These are phyloP conservation scores for Pachymerium ferrugineum DNA, from an alignment of 2,888 invertebrate species.

Conservation along the genomic window DNA sequence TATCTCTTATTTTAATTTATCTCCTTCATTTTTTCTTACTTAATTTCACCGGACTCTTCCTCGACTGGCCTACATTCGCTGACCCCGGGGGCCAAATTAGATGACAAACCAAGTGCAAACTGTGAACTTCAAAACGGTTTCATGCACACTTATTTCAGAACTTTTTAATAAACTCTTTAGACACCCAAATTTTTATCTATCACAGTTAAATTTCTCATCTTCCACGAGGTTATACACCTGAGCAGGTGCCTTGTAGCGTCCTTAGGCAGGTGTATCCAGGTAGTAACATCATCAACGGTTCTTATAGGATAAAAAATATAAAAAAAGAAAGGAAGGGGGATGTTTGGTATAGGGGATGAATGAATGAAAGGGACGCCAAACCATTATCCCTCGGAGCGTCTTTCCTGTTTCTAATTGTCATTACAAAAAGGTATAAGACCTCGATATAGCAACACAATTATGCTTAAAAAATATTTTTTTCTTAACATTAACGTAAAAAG, in stretches of 20 bases:
- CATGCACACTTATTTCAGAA: background rate
- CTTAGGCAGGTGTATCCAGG: constrained; percentile 19
- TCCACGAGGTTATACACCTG: background rate
- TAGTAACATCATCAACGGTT: constrained; percentile 19
- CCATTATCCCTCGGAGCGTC: constrained; percentile 15
- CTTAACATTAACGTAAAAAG: too few species aligned
- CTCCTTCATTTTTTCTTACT: too few species aligned
- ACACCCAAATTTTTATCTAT: background rate
- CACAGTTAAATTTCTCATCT: background rate
- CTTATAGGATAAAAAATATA: background rate
- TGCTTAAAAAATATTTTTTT: too few species aligned
- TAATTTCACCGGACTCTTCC: background rate
- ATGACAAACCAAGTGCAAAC: background rate
- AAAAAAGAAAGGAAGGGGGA: background rate
- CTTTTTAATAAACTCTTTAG: background rate
- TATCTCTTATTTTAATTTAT: background rate
- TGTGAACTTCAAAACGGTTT: background rate
- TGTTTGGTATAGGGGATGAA: constrained; percentile 4
- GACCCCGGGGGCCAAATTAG: background rate
- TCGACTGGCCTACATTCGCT: constrained; percentile 6
- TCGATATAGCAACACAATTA: background rate
- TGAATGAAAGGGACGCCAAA: constrained; percentile 27
- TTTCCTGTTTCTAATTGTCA: constrained; percentile 17
- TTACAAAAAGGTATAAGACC: background rate
- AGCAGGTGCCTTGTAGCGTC: constrained; percentile 24